Percentiles rank a stretch among this genome's conserved stretches.
phyloP scores from a whole-genome alignment of 2,113 vertebrate genomes.

The Dasyurus viverrinus region DNA sequence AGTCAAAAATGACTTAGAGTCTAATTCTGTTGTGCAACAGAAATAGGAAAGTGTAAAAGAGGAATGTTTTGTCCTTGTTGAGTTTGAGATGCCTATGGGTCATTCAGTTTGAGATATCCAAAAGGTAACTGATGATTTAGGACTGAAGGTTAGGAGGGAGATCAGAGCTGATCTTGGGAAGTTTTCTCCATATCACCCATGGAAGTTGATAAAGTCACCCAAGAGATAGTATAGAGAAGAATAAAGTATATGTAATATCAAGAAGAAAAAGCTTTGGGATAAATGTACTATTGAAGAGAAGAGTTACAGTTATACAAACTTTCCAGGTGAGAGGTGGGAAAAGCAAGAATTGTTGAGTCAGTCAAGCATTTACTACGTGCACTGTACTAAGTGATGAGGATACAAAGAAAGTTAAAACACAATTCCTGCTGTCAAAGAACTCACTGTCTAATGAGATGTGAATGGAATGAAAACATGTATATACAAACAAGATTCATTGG shows the following conservation, averaged over 20 bases:
- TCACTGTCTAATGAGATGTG: background rate
- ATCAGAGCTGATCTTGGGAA: background rate
- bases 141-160: background rate
- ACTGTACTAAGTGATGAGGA: background rate
- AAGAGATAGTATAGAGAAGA: background rate
- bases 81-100: background rate
- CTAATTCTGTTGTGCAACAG: background rate
- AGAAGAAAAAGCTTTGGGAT: background rate
- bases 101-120: background rate
- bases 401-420: background rate
- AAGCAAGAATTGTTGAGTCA: background rate
- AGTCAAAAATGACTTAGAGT: background rate
- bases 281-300: background rate
- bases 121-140: background rate
- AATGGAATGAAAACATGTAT: background rate
- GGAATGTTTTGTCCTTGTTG: background rate
- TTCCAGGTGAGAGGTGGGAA: background rate
- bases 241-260: no score
- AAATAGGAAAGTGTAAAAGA: background rate
- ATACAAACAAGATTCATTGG: background rate
- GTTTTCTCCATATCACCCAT: background rate
- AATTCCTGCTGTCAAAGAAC: background rate
- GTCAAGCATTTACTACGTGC: background rate
- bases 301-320: background rate
- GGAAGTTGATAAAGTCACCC: background rate